Base-by-base conservation (phyloP, 2,113 vertebrate genomes). In the Bufo bufo region DNA sequence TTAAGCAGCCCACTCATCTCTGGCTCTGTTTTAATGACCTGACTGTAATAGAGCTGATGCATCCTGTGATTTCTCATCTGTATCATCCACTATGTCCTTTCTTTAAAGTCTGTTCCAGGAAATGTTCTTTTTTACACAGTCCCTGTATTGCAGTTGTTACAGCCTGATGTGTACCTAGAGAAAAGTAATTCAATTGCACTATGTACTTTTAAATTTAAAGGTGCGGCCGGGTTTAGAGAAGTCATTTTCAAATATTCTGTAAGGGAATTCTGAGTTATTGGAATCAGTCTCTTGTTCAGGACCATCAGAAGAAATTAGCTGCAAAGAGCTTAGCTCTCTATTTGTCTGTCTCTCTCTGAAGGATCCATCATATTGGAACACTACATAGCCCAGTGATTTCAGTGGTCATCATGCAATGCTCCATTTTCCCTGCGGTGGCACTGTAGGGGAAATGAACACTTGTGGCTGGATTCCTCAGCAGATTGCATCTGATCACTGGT, bases 41-140 rank as follows among this genome's bases (percentile, higher is more conserved):
- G 63, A 52, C 61, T 85, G 58, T 65, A 65, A 86, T 6, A 65
- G 71, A 61, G 4, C 43, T 50, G 43, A 45, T 52, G 47, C 85
- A 78, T 77, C 56, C 85, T 78, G 54, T 77, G 72, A 78, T 49
- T 86, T 66, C 59, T 58, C 58, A 61, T 86, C 59, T 85, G 19
- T 59, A 61, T 61, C 56, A 78, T 78, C 72, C 72, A 65, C 65
- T 86, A 77, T 78, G 2, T 86, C 85, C 56, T n/a, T 65, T 50
- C 63, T 71, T 84, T 83, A 49, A 83, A 23, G 45, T n/a, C 58
- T 54, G 49, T 84, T 78, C 74, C 74, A 66, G 74, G 74, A 86
- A 85, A 65, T 86, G 52, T 47, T 50, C 19, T 63, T 12, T 23
- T 84, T 33, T 84, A 54, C 54, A 6, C 49, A 14, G 54, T 81